Base-by-base conservation (phyloP, 2,113 vertebrate species). In the Circaetus cinerascens region DNA sequence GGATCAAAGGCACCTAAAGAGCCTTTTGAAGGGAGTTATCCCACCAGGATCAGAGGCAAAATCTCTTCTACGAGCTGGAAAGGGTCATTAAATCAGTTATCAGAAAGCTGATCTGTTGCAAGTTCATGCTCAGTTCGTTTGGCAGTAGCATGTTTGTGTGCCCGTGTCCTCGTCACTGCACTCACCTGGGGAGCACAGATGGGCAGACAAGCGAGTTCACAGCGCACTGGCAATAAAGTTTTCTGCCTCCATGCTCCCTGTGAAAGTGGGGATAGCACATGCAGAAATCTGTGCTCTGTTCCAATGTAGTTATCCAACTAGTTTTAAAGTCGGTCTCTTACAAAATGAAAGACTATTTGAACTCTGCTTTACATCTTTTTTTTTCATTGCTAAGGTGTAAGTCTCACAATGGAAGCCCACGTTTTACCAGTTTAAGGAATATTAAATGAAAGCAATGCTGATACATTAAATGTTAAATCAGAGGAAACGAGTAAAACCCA, bases 201-300 rank as follows among this genome's bases (percentile, higher is more conserved):
- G 41, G 46, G 40, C 53, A 51, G 29, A 30, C 11, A 26, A 73
- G n/a, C 22, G 41, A 74, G 34, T 27, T 76, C 50, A 41, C n/a
- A 30, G 13, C 0, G 0, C 9, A 38, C 4, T 3, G 29, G n/a
- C n/a, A 69, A 8, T 11, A 67, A 77, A 73, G 55, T 10, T 57
- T 85, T 43, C 67, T 83, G 26, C 21, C 50, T 62, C 72, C 7
- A 0, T 5, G 29, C 11, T 55, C 14, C 17, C 76, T 59, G 10
- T 50, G 22, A 43, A 48, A 86, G 32, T 2, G 18, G 23, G 27
- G 34, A 13, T 34, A 41, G 48, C 32, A 16, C 34, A 36, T 5
- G 10, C 66, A 79, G 60, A 59, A 55, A 40, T 53, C 56, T 22
- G 9, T 77, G 41, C 38, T 96, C 46, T 88, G 41, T 55, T 74